Conservation (phyloP, 2,113 vertebrate species). For the Aramus guarauna region DNA sequence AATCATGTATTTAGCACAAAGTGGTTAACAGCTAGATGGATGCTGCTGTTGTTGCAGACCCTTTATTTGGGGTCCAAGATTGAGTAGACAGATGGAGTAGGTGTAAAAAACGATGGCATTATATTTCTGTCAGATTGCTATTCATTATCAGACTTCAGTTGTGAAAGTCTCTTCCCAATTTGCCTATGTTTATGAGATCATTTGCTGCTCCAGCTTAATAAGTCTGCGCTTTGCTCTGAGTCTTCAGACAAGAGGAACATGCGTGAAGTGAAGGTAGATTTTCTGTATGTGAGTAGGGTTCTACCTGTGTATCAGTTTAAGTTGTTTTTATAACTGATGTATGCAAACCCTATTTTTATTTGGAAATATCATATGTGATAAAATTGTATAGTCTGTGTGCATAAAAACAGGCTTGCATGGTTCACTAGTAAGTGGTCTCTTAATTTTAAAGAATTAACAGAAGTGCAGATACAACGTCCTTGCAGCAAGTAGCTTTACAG, state of each 20-base stretch:
- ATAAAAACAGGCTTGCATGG: not conserved
- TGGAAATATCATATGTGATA: not conserved
- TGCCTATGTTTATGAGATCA: not conserved
- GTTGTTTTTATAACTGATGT: not conserved
- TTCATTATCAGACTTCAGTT: not conserved
- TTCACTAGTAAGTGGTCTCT: not conserved
- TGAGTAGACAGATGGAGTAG: not conserved
- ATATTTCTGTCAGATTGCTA: not conserved
- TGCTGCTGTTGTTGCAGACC: not conserved
- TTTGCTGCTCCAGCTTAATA: not conserved
- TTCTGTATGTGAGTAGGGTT: not conserved
- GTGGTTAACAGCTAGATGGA: not conserved
- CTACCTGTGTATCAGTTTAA: not conserved
- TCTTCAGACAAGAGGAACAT: not conserved
- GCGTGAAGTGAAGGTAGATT: not conserved
- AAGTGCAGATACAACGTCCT: not conserved
- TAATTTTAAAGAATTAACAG: not conserved
- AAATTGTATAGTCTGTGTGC: not conserved
- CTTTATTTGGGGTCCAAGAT: not conserved
- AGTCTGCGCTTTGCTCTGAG: not conserved
- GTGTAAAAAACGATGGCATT: not conserved
- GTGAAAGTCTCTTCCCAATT: not conserved
- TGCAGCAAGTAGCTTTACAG: not conserved
- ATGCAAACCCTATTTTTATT: not conserved
- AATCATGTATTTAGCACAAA: not conserved